These are phyloP conservation scores for Cetonia aurata DNA, from an alignment of 2,888 invertebrate species.

Conservation along the genomic window DNA sequence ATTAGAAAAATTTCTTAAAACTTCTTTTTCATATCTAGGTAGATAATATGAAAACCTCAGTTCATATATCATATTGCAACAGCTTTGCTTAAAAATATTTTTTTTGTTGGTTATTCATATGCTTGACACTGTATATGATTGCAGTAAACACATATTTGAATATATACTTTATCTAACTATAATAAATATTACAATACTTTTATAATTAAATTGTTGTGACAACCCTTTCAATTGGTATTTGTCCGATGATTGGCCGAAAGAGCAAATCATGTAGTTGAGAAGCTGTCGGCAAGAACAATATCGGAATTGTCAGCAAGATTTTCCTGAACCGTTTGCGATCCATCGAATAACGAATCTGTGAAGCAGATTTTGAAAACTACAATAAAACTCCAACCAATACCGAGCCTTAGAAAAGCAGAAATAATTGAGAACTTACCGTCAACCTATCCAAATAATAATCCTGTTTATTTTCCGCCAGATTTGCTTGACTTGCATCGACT, in stretches of 20 bases:
- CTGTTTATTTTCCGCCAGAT: conserved; percentile 50
- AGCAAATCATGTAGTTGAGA: conserved; percentile 58
- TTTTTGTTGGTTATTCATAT: too few species aligned
- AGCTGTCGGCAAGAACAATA: conserved; percentile 59
- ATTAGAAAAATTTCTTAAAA: too few species aligned
- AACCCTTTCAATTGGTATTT: conserved; percentile 65
- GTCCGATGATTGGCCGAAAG: conserved; percentile 65
- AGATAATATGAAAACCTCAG: too few species aligned
- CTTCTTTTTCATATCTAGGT: too few species aligned
- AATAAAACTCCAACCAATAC: too few species aligned
- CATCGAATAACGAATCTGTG: conserved; percentile 51
- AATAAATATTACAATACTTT: too few species aligned
- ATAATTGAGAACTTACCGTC: conserved; percentile 50
- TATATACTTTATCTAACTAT: neutral
- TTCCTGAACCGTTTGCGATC: conserved; percentile 56
- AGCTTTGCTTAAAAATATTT: too few species aligned
- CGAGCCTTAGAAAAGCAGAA: too few species aligned
- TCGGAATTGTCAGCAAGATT: conserved; percentile 58
- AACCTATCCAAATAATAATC: conserved; percentile 50
- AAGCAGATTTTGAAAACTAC: conserved; percentile 1
- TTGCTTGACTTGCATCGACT: conserved; percentile 55
- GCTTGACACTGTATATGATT: too few species aligned
- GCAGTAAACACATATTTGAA: neutral
- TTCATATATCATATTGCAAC: too few species aligned
- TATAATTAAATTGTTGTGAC: conserved; percentile 63